Base-by-base conservation (phyloP, 2,797 vertebrate species). In the Enteromius mattozi region DNA sequence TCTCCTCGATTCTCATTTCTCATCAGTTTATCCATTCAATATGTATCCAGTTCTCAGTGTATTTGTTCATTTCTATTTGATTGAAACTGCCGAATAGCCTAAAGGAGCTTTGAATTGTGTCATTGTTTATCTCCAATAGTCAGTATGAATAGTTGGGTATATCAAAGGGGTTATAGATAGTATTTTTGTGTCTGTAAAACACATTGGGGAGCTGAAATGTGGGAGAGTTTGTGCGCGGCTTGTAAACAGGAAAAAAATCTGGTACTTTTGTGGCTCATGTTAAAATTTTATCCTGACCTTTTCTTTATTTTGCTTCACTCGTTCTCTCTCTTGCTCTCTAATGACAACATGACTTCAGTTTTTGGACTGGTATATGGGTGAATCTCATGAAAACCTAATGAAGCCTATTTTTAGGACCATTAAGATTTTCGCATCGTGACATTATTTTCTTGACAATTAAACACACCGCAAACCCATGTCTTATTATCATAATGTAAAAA, bases 321-420 rank as follows among this genome's bases (percentile, higher is more conserved):
- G 24, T 30, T 63, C 56, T 40, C n/a, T 65, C 77, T 79, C 17
- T 54, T n/a, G 10, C 19, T 75, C 40, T 47, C 27, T 65, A 63
- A 45, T 47, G 77, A 78, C 40, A 78, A 47, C 40, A 66, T 66
- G 77, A 66, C 65, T 79, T 79, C 61, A 65, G 40, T 63, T 63
- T 45, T 24, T n/a, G 27, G 42, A 33, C 35, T 79, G 24, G 59
- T 79, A 63, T 65, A 7, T 33, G 42, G 40, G 42, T 17, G 61
- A 66, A 47, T 79, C 61, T 66, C 77, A 66, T 49, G 27, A 79
- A 79, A 79, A 79, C 59, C 19, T 66, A 49, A 79, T 79, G 77
- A 79, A 30, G 61, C 24, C 77, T 79, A 79, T 66, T 66, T 79
- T 65, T 65, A 65, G 56, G 40, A 47, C 56, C 40, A 45, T 65